A percentile compares a stretch with the other conserved stretches of the same genome.
These are phyloP conservation scores for Mesocricetus auratus DNA, from an alignment of 2,113 vertebrate species.

Conservation along the genomic window DNA sequence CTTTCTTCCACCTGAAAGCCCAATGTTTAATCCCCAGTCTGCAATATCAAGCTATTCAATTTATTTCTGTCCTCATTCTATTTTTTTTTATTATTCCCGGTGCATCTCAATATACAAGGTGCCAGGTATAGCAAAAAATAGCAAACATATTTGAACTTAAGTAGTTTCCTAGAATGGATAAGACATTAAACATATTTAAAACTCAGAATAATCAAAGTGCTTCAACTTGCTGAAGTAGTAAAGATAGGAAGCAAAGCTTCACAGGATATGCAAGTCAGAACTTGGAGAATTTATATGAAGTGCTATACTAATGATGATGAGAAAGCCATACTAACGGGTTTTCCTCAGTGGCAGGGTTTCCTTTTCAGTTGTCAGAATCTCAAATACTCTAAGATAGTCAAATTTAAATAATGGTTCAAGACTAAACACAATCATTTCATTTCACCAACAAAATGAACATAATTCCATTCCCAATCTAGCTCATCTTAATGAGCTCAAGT, in stretches of 20 bases:
- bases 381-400: neutral
- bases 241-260: neutral
- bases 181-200: conserved; percentile 20
- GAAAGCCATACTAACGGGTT: neutral
- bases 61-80: neutral
- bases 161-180: neutral
- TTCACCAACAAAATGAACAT: conserved; percentile 50
- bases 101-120: neutral
- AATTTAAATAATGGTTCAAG: conserved; percentile 35
- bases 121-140: neutral
- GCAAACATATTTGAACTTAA: conserved; percentile 7
- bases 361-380: neutral
- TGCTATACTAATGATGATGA: neutral
- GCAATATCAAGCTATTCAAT: neutral
- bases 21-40: neutral
- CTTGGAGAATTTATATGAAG: neutral
- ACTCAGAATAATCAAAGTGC: conserved; percentile 6
- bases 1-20: neutral
- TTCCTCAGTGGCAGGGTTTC: neutral
- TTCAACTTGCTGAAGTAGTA: neutral
- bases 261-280: conserved; percentile 18
- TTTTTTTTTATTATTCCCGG: neutral
- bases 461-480: conserved; percentile 24
- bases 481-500: neutral
- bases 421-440: conserved; percentile 27